Evolutionary conservation across 2,113 vertebrate species (phyloP).

Genomic region (Cheirogaleus medius): DNA sequence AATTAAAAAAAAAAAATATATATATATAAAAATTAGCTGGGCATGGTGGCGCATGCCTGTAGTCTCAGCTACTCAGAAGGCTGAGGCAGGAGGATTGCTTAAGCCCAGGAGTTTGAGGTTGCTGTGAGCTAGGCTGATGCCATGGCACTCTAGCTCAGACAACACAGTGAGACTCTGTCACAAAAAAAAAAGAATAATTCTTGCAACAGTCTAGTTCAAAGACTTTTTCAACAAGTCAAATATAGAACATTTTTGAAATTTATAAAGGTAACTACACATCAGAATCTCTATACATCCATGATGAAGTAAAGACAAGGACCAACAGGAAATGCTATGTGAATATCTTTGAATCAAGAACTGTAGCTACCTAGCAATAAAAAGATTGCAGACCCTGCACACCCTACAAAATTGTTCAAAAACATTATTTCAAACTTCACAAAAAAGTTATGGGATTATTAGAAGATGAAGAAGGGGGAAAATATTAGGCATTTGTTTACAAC

Average conservation of each 20-base stretch:
- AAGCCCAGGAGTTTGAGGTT: no score
- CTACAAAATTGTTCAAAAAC: not conserved
- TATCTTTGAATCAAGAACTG: slow-evolving; percentile 8
- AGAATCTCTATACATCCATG: not conserved
- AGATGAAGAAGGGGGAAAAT: not conserved
- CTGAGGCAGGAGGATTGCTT: no score
- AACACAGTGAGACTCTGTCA: not conserved
- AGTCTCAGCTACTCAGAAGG: no score
- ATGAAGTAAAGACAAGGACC: not conserved
- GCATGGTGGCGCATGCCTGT: no score
- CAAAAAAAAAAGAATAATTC: not conserved
- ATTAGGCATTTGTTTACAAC: not conserved
- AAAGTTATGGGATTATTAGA: not conserved
- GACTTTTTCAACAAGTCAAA: not conserved
- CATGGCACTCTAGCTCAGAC: no score
- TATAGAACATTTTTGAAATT: not conserved
- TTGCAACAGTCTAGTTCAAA: not conserved
- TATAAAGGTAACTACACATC: not conserved
- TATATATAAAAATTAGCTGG: no score
- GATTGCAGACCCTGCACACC: not conserved
- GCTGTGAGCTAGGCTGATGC: no score
- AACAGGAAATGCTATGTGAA: not conserved
- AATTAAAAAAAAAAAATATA: no score
- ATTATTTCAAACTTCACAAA: not conserved
- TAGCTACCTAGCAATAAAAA: not conserved